Percentiles rank a stretch among this genome's conserved stretches.
Evolutionary conservation across 2,888 invertebrate species (phyloP).

Genomic region (Drymonia ruficornis): DNA sequence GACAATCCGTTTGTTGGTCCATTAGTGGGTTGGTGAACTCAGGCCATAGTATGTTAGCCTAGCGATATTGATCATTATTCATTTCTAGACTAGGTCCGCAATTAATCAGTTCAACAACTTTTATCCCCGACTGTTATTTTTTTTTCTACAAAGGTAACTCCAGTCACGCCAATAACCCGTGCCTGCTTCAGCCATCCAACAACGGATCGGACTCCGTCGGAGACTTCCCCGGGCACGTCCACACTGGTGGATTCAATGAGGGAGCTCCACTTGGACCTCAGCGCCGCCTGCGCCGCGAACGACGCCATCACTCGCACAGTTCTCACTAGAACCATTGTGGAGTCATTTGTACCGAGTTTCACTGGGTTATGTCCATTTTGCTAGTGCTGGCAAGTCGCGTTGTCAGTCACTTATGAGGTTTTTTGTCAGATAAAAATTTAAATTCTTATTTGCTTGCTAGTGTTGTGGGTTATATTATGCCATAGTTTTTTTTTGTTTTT

Average conservation of each 20-base stretch:
- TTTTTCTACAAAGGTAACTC: not conserved
- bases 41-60: too few species aligned
- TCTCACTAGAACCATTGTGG: constrained; percentile 68
- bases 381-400: not conserved
- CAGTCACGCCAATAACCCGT: constrained; percentile 38
- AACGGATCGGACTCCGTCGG: constrained; percentile 90
- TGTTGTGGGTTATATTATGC: not conserved
- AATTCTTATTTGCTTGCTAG: not conserved
- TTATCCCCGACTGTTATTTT: not conserved
- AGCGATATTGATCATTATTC: too few species aligned
- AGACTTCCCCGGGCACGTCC: constrained; percentile 87
- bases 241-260: constrained; percentile 89
- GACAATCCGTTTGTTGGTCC: too few species aligned
- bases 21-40: too few species aligned
- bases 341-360: constrained; percentile 13
- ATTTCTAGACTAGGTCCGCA: too few species aligned
- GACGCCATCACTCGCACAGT: constrained; percentile 85
- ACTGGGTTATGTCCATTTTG: not conserved
- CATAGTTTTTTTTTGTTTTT: too few species aligned
- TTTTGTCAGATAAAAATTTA: not conserved
- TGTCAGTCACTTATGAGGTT: not conserved
- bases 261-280: constrained; percentile 89
- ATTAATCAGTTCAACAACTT: too few species aligned
- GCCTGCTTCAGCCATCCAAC: constrained; percentile 94
- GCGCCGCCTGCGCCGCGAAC: constrained; percentile 88